These are phyloP conservation scores for Psettodes erumei DNA, from an alignment of 2,113 vertebrate species.

Conservation along the genomic window DNA sequence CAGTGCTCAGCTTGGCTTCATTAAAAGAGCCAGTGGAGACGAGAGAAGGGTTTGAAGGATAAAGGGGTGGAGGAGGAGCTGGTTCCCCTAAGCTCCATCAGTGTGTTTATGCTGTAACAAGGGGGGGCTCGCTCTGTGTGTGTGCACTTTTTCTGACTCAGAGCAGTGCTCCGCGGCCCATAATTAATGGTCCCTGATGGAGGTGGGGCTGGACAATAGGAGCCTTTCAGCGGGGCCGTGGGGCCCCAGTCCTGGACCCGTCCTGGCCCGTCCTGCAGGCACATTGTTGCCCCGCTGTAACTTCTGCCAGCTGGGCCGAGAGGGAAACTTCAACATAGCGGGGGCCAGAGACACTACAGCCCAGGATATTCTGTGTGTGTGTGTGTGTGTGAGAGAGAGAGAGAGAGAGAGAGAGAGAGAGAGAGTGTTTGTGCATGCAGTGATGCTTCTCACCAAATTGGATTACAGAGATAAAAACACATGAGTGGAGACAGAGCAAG, in stretches of 20 bases:
- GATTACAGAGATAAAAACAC: constrained; percentile 84
- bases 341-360: constrained; percentile 84
- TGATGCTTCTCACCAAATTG: constrained; percentile 84
- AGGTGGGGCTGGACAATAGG: constrained; percentile 91
- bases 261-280: constrained; percentile 86
- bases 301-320: constrained; percentile 93
- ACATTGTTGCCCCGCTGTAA: constrained; percentile 92
- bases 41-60: constrained; percentile 22
- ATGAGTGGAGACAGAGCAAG: constrained; percentile 23
- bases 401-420: too few relatives aligned
- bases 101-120: constrained; percentile 60
- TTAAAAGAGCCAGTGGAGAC: constrained; percentile 59
- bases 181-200: constrained; percentile 97
- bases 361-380: constrained; percentile 68
- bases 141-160: constrained; percentile 65
- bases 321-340: constrained; percentile 87
- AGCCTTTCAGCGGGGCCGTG: constrained; percentile 87
- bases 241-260: constrained; percentile 69
- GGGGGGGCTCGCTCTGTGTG: constrained; percentile 42
- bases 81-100: constrained; percentile 47
- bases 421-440: neutral
- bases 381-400: too few relatives aligned
- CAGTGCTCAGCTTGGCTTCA: constrained; percentile 60
- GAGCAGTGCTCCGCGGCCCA: constrained; percentile 89
- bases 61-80: constrained; percentile 19